Evolutionary conservation across 2,113 vertebrate genomes (phyloP), one percentile per base, ranked within the genome.

Genomic region (Engystomops pustulosus): DNA sequence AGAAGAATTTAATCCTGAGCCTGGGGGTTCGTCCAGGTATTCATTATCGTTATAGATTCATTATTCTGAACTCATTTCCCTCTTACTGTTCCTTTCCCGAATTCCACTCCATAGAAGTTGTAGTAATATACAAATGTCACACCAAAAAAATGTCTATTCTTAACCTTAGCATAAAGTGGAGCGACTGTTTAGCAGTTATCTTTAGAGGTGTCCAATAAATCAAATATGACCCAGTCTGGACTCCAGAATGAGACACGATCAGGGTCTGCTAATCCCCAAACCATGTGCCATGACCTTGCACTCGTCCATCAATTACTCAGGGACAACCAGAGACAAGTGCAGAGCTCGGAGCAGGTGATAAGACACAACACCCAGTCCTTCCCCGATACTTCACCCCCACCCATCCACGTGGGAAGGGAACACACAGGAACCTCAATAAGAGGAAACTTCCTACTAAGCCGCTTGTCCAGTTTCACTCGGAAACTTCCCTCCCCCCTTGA

Each of bases 241-340:
- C 27, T 38, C n/a, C 34, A 25, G 74, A 77, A 11, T 32, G 47
- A 18, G 27, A 76, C 20, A 49, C 2, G 38, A 77, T 77, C 74
- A 58, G 51, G 11, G 23, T 5, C 77, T 79, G 58, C 38, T 79
- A 67, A 79, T 79, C 77, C 58, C 32, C 74, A 53, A 10, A 7
- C 36, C 36, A 53, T 65, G 30, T 51, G 34, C 76, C 17, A 65
- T 79, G 53, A 79, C 55, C 77, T 67, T 74, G 41, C 58, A 47
- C 25, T 44, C 67, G 36, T 45, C 60, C 7, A 27, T 80, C 34
- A 67, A 47, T 47, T 38, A 47, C 55, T n/a, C 1, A 80, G 36
- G 44, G 78, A 68, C 23, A 34, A 23, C 78, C 41, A 14, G 15
- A 72, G 34, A 53, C 68, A 45, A 45, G 80, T 55, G 67, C 23